Evolutionary conservation across 1,140 invertebrate species (phyloP).

Genomic region (Ylistrum balloti): DNA sequence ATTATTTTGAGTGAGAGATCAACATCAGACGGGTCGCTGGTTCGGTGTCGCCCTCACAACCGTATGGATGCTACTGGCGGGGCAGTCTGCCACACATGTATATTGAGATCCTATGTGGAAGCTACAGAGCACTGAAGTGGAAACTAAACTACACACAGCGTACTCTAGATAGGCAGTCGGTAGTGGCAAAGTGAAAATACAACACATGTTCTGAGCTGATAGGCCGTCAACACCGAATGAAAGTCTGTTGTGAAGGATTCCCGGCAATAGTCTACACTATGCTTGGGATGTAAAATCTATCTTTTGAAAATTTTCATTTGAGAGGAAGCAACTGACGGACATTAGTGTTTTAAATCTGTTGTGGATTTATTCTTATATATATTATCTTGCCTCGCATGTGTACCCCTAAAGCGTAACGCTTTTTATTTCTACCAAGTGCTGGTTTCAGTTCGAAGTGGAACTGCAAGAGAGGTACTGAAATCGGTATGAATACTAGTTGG

Average conservation of each 20-base stretch:
- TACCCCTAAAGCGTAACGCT: not conserved
- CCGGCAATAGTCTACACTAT: not conserved
- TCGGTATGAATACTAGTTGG: not conserved
- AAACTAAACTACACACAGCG: conserved; percentile 29
- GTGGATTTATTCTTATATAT: not conserved
- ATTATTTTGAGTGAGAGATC: conserved; percentile 39
- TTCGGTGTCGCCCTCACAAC: conserved; percentile 4
- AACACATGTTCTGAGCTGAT: not conserved
- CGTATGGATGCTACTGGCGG: not conserved
- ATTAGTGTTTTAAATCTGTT: not conserved
- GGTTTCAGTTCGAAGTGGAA: not conserved
- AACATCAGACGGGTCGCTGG: not conserved
- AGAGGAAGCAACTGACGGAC: conserved; percentile 31
- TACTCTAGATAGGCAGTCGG: not conserved
- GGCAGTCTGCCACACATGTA: not conserved
- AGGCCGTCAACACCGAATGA: not conserved
- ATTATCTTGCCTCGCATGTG: too few species aligned
- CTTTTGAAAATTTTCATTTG: not conserved
- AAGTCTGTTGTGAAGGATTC: not conserved
- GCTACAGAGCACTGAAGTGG: conserved; percentile 23
- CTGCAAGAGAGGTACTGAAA: not conserved
- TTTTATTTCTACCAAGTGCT: not conserved
- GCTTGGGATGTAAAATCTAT: not conserved
- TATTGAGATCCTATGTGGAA: conserved; percentile 11
- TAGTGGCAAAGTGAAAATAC: conserved; percentile 28